phyloP scores from a whole-genome alignment of 1,140 invertebrate species.

The Pachypsylla venusta region DNA sequence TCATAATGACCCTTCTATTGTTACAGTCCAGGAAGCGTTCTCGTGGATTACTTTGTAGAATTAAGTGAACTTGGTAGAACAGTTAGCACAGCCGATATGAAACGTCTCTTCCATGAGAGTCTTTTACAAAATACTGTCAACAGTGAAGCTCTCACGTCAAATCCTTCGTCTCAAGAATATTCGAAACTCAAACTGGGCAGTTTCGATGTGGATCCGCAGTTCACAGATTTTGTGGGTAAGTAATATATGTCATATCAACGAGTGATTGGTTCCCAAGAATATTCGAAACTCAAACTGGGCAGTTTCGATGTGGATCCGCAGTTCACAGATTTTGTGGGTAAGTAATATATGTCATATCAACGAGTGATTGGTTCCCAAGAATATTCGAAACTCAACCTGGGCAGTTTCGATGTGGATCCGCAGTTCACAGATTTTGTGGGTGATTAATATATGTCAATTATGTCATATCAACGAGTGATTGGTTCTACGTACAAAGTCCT shows the following conservation, averaged over 20 bases:
- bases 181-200: slow-evolving; percentile 49
- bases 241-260: slow-evolving; percentile 12
- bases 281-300: slow-evolving; percentile 46
- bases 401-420: slow-evolving; percentile 66
- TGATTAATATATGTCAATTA: slow-evolving; percentile 32
- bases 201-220: slow-evolving; percentile 66
- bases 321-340: slow-evolving; percentile 78
- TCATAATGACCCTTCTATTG: no score
- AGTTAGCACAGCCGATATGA: slow-evolving; percentile 65
- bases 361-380: slow-evolving; percentile 7
- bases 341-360: slow-evolving; percentile 21
- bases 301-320: slow-evolving; percentile 66
- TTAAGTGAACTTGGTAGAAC: slow-evolving; percentile 55
- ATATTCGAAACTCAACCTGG: slow-evolving; percentile 43
- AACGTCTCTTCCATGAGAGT: slow-evolving; percentile 63
- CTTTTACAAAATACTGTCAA: slow-evolving; percentile 37
- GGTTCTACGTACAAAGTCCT: no score
- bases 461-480: no score
- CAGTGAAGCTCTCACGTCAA: slow-evolving; percentile 19
- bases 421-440: slow-evolving; percentile 77
- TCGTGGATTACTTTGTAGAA: slow-evolving; percentile 77
- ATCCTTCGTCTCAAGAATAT: slow-evolving; percentile 25
- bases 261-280: slow-evolving; percentile 20
- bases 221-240: slow-evolving; percentile 75
- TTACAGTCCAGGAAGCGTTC: slow-evolving; percentile 59